Conservation (phyloP, 1,140 invertebrate genomes). For the Brachionus sp. region DNA sequence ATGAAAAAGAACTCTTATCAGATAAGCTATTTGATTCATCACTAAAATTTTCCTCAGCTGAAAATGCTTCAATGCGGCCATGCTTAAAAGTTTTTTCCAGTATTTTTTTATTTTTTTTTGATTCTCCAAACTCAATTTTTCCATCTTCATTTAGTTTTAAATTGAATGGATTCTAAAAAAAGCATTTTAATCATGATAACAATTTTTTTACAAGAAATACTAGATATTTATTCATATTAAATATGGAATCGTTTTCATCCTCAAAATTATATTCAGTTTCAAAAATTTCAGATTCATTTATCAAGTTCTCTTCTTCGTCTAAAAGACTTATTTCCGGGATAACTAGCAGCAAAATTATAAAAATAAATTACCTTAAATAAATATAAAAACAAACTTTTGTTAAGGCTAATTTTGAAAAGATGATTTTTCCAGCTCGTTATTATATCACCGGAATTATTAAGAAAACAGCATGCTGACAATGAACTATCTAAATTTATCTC, state of each 20-base stretch:
- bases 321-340: not conserved
- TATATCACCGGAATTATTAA: slow-evolving; percentile 54
- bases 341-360: not conserved
- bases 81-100: not conserved
- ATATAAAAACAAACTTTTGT: slow-evolving; percentile 44
- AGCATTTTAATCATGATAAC: not conserved
- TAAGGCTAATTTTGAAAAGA: slow-evolving; percentile 56
- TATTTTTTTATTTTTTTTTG: not conserved
- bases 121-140: not conserved
- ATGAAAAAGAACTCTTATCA: not conserved
- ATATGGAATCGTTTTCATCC: slow-evolving; percentile 50
- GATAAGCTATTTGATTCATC: not conserved
- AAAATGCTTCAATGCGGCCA: not conserved
- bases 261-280: slow-evolving; percentile 54
- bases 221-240: slow-evolving; percentile 54
- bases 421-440: slow-evolving; percentile 56
- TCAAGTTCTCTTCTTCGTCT: not conserved
- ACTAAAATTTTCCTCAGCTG: not conserved
- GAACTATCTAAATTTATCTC: slow-evolving; percentile 54
- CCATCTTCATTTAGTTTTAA: not conserved
- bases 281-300: slow-evolving; percentile 55
- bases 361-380: not conserved
- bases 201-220: slow-evolving; percentile 47
- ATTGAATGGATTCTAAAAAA: not conserved
- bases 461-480: slow-evolving; percentile 52